phyloP scores from a whole-genome alignment of 2,113 vertebrate genomes.

The Dolichallabes microphthalmus region DNA sequence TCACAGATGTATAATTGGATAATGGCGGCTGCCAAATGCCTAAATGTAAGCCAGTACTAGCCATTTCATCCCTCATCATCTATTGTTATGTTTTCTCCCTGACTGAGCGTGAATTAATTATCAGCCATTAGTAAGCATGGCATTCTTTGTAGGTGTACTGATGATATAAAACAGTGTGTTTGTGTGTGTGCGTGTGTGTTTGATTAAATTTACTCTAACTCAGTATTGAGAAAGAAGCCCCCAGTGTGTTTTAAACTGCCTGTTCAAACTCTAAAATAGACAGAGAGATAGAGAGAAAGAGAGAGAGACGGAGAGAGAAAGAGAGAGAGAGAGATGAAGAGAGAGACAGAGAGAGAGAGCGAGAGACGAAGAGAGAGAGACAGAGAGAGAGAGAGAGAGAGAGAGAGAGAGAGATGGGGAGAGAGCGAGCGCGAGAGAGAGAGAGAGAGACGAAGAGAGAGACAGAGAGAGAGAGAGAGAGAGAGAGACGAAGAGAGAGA shows the following conservation, averaged over 20 bases:
- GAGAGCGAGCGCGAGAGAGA: background rate
- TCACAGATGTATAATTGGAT: too few species aligned
- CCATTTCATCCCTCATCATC: background rate
- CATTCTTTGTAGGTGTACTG: background rate
- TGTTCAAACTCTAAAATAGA: background rate
- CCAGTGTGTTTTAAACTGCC: background rate
- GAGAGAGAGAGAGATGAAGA: background rate
- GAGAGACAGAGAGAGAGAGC: conserved; percentile 2
- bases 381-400: conserved; percentile 5
- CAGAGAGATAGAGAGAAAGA: conserved; percentile 2
- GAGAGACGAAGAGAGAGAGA: background rate
- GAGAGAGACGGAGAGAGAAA: background rate
- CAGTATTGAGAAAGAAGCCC: background rate
- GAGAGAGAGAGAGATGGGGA: too few species aligned
- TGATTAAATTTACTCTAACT: background rate
- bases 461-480: background rate
- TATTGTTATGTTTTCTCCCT: conserved; percentile 7
- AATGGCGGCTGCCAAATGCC: too few species aligned
- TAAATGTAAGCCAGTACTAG: too few species aligned
- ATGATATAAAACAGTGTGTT: conserved; percentile 3
- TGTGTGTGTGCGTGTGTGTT: background rate
- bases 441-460: background rate
- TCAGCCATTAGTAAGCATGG: background rate
- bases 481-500: background rate
- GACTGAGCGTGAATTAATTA: conserved; percentile 1